A percentile compares a stretch with the other conserved stretches of the same genome.
These are phyloP conservation scores for Eustalomyia histrio DNA, from an alignment of 2,888 invertebrate species.

Conservation along the genomic window DNA sequence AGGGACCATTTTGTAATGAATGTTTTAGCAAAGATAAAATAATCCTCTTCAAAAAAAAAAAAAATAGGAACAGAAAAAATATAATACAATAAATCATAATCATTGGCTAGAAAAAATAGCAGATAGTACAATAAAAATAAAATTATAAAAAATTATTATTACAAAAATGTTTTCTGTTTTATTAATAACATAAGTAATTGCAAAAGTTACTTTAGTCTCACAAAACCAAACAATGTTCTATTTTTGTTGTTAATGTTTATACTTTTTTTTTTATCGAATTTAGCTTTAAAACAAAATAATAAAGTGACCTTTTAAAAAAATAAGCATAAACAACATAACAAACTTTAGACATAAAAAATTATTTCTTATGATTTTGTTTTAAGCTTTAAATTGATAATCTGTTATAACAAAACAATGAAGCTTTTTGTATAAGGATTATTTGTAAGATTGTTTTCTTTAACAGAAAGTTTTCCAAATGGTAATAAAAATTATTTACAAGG, in stretches of 20 bases:
- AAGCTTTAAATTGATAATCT: constrained; percentile 49
- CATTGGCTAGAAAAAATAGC: constrained; percentile 10
- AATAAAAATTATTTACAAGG: constrained; percentile 56
- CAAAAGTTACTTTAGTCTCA: not conserved
- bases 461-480: constrained; percentile 52
- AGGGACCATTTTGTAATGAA: constrained; percentile 61
- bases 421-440: constrained; percentile 28
- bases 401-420: constrained; percentile 12
- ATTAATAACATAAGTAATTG: constrained; percentile 19
- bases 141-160: not conserved
- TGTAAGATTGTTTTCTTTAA: constrained; percentile 23
- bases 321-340: constrained; percentile 1
- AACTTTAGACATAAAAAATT: constrained; percentile 56
- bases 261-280: constrained; percentile 42
- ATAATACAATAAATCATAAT: constrained; percentile 46
- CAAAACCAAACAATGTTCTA: not conserved
- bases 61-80: constrained; percentile 16
- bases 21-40: constrained; percentile 62
- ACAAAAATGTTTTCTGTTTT: not conserved
- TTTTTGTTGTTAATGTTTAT: constrained; percentile 5
- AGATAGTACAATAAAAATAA: constrained; percentile 9
- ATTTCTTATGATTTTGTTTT: constrained; percentile 29
- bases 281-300: constrained; percentile 11
- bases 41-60: constrained; percentile 45
- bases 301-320: not conserved